Conservation (phyloP, 2,888 invertebrate species). For the Spatulosminthurus flaviceps region DNA sequence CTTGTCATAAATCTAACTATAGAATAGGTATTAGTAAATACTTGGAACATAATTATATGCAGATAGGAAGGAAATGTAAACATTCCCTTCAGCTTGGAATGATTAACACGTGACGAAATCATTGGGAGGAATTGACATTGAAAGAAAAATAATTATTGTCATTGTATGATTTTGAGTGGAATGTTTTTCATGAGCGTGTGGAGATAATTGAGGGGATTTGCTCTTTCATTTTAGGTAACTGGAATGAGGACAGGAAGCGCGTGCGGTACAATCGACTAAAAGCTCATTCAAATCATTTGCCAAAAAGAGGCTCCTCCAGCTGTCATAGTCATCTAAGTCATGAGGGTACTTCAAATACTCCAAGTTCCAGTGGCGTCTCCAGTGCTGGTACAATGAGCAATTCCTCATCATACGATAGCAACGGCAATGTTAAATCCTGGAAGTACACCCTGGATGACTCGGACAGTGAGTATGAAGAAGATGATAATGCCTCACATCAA, state of each 20-base stretch:
- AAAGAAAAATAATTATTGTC: no score
- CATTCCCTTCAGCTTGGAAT: no score
- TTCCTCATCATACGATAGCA: slow-evolving; percentile 51
- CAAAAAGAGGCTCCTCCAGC: slow-evolving; percentile 44
- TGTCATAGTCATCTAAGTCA: slow-evolving; percentile 32
- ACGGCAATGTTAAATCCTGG: slow-evolving; percentile 50
- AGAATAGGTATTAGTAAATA: no score
- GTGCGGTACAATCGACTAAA: slow-evolving; percentile 62
- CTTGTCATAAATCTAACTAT: no score
- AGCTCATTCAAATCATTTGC: slow-evolving; percentile 51
- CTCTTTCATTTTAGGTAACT: slow-evolving; percentile 31
- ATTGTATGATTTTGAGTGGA: no score
- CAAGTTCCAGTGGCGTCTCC: slow-evolving; percentile 17
- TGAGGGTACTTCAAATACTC: slow-evolving; percentile 19
- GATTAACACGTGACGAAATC: no score
- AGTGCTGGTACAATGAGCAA: slow-evolving; percentile 41
- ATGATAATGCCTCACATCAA: slow-evolving; percentile 52
- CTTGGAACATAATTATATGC: no score
- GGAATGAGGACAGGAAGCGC: slow-evolving; percentile 50
- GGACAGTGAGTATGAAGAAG: slow-evolving; percentile 57
- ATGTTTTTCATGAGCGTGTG: no score
- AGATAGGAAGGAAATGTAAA: no score
- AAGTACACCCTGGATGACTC: slow-evolving; percentile 49
- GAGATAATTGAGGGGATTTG: background rate
- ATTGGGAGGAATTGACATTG: no score